Evolutionary conservation across 2,797 vertebrate species (phyloP).

Genomic region (Ctenosaura bakeri): DNA sequence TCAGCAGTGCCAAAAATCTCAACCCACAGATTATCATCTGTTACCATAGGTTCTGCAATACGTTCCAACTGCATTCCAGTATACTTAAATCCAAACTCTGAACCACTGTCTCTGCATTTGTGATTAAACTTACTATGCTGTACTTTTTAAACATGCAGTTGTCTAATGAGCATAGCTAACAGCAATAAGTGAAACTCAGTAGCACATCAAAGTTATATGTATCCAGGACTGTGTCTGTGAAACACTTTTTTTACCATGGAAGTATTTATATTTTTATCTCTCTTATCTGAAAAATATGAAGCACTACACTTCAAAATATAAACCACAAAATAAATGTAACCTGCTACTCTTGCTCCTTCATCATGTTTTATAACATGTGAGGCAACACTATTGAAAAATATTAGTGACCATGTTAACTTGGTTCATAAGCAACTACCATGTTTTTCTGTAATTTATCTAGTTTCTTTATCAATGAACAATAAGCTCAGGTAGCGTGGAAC

Average conservation of each 20-base stretch:
- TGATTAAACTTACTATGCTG: not conserved
- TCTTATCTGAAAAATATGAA: not conserved
- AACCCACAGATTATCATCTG: not conserved
- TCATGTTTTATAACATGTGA: not conserved
- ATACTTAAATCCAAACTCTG: not conserved
- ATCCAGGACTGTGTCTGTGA: not conserved
- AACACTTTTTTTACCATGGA: not conserved
- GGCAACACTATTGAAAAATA: not conserved
- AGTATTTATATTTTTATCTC: not conserved
- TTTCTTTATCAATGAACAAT: constrained; percentile 37
- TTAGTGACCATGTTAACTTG: not conserved
- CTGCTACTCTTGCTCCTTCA: not conserved
- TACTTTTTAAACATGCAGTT: not conserved
- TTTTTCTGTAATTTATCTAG: not conserved
- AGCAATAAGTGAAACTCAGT: not conserved
- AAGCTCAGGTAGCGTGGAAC: constrained; percentile 74
- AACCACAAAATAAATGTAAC: not conserved
- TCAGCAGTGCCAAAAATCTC: not conserved
- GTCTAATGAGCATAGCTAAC: too few species aligned
- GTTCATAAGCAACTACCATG: constrained; percentile 16
- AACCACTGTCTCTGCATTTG: not conserved
- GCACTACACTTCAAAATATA: not conserved
- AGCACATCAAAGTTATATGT: not conserved
- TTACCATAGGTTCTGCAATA: not conserved
- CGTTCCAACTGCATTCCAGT: not conserved